phyloP scores from a whole-genome alignment of 92 coral and sea anemone species.

The Meandrina meandrites region DNA sequence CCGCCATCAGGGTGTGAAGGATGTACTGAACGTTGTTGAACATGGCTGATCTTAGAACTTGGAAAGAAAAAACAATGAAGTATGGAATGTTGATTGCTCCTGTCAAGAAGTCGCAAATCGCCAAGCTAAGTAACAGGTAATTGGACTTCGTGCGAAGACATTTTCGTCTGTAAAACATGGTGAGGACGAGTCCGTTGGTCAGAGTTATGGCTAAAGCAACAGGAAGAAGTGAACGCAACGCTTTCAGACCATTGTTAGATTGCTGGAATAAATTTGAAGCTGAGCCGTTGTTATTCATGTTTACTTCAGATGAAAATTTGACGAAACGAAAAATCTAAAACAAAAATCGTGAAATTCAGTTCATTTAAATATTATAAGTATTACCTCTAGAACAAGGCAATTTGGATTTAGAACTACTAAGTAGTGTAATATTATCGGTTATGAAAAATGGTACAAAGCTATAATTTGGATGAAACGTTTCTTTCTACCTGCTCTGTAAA shows the following conservation, averaged over 20 bases:
- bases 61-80: not conserved
- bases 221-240: not conserved
- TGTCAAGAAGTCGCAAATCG: slow-evolving; percentile 33
- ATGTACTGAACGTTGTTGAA: not conserved
- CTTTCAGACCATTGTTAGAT: not conserved
- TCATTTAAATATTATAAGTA: not conserved
- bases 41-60: slow-evolving; percentile 16
- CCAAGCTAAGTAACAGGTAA: slow-evolving; percentile 17
- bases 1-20: slow-evolving; percentile 45
- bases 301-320: not conserved
- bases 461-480: no score
- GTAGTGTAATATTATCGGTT: no score
- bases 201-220: slow-evolving; percentile 15
- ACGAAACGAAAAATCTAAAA: not conserved
- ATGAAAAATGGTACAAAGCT: no score
- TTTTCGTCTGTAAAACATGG: slow-evolving; percentile 1
- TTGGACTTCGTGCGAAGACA: slow-evolving; percentile 22
- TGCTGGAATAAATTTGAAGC: not conserved
- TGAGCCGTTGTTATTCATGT: slow-evolving; percentile 15
- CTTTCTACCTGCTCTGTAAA: no score
- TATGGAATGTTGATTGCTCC: slow-evolving; percentile 23
- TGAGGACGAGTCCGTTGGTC: slow-evolving; percentile 10
- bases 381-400: not conserved
- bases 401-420: no score
- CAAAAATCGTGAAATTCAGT: not conserved